Evolutionary conservation across 2,797 vertebrate genomes (phyloP).

Genomic region (Myotis daubentonii): DNA sequence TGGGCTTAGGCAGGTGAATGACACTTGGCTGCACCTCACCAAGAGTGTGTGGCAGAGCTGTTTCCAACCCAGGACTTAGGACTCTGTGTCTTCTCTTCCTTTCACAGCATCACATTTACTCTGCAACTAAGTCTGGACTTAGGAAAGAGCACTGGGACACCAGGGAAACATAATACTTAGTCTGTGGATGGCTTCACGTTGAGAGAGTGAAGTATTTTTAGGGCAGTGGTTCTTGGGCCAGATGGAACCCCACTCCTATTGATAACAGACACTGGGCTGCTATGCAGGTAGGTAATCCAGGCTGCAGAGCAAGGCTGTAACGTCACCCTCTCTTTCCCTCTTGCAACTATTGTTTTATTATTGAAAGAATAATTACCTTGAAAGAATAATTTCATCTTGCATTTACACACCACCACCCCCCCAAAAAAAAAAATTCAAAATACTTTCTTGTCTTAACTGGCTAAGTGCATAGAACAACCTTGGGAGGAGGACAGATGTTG

Average conservation of each 20-base stretch:
- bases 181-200: neutral
- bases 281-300: neutral
- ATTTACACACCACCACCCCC: neutral
- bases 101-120: neutral
- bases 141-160: neutral
- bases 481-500: neutral
- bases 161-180: neutral
- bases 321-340: neutral
- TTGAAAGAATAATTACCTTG: neutral
- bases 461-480: neutral
- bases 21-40: neutral
- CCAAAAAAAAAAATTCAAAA: neutral
- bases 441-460: neutral
- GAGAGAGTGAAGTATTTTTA: neutral
- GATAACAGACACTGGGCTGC: neutral
- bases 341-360: neutral
- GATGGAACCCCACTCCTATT: neutral
- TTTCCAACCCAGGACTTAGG: neutral
- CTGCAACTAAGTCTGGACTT: neutral
- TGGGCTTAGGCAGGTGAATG: neutral
- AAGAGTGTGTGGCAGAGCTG: neutral
- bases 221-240: neutral
- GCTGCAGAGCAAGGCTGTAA: neutral
- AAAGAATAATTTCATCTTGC: constrained; percentile 24
- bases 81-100: neutral